phyloP scores from a whole-genome alignment of 2,797 vertebrate genomes.

The Scolopax bukidnonensis region DNA sequence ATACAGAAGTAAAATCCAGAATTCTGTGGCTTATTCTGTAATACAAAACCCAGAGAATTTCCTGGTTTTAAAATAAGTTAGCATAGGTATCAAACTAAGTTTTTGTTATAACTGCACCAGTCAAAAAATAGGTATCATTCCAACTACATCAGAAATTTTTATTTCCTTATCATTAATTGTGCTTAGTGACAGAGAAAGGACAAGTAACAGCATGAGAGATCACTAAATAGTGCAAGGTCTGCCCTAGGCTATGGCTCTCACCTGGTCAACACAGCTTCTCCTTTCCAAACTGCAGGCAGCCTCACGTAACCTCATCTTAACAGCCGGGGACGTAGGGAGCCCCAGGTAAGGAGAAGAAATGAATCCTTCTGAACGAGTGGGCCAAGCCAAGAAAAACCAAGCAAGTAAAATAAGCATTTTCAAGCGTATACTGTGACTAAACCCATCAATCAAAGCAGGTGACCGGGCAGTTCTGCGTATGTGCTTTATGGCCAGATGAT shows the following conservation, averaged over 20 bases:
- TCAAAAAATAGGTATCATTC: background rate
- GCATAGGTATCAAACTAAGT: background rate
- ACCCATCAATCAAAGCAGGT: background rate
- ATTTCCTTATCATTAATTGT: background rate
- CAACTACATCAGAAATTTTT: background rate
- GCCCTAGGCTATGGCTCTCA: background rate
- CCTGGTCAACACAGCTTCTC: background rate
- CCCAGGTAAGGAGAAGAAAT: background rate
- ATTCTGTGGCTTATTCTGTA: background rate
- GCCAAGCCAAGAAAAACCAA: background rate
- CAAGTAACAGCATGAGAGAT: background rate
- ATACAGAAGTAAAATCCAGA: background rate
- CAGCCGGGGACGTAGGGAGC: fast-evolving
- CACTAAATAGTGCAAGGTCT: background rate
- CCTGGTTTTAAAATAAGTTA: background rate
- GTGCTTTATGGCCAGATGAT: background rate
- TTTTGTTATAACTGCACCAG: background rate
- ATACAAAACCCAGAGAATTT: background rate
- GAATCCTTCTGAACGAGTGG: background rate
- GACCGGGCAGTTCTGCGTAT: fast-evolving
- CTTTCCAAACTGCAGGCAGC: background rate
- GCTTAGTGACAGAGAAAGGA: background rate
- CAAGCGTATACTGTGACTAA: background rate
- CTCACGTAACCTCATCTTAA: background rate
- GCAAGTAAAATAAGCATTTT: background rate